These are phyloP conservation scores for Poeciliopsis infans DNA, from an alignment of 2,797 vertebrate genomes.

Conservation along the genomic window DNA sequence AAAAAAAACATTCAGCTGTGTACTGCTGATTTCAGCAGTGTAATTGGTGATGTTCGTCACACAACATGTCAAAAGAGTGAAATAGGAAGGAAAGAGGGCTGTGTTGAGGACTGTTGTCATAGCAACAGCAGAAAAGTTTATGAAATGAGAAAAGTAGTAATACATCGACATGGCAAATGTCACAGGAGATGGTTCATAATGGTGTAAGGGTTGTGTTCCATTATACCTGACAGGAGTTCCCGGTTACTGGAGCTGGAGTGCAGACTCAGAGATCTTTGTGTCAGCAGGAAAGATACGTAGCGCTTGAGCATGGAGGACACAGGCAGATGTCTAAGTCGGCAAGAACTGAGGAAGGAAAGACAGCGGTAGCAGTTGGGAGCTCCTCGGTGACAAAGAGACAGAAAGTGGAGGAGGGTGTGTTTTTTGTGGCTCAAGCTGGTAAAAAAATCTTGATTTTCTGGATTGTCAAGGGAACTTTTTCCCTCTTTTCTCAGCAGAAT, in stretches of 20 bases:
- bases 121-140: constrained; percentile 32
- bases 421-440: not conserved
- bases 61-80: constrained; percentile 24
- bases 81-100: constrained; percentile 17
- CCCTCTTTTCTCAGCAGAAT: not conserved
- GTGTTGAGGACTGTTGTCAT: constrained; percentile 43
- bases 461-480: not conserved
- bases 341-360: constrained; percentile 35
- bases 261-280: constrained; percentile 33
- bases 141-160: constrained; percentile 42
- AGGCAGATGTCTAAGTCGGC: constrained; percentile 24
- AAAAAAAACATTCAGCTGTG: not conserved
- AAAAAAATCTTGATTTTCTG: not conserved
- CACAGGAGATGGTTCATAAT: constrained; percentile 45
- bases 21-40: constrained; percentile 13
- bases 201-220: constrained; percentile 42
- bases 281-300: constrained; percentile 48
- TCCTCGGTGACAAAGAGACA: not conserved
- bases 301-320: constrained; percentile 38
- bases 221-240: constrained; percentile 58
- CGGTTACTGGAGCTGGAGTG: constrained; percentile 40
- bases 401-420: not conserved
- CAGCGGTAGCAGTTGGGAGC: constrained; percentile 20
- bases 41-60: constrained; percentile 25
- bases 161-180: constrained; percentile 37